Percentiles rank a stretch among this genome's conserved stretches.
Evolutionary conservation across 2,113 vertebrate genomes (phyloP).

Genomic region (Eidolon helvum): DNA sequence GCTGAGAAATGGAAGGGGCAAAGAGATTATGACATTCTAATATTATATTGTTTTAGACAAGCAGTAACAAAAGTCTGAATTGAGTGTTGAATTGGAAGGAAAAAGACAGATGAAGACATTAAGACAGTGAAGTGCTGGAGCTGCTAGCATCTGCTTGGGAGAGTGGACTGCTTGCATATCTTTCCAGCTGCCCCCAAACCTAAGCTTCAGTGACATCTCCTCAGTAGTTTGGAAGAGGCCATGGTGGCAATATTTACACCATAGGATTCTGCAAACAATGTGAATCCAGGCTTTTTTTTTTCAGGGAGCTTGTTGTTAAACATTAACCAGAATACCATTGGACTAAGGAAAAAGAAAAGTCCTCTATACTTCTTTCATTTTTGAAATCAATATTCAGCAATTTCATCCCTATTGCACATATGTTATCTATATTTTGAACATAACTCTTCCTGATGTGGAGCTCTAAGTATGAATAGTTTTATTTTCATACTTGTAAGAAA

Average conservation of each 20-base stretch:
- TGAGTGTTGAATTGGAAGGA: not conserved
- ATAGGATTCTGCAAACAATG: not conserved
- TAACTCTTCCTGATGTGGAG: not conserved
- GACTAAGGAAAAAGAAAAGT: not conserved
- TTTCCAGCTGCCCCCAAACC: not conserved
- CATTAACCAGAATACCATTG: not conserved
- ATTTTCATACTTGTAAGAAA: not conserved
- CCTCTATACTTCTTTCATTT: not conserved
- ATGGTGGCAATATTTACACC: not conserved
- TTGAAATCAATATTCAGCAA: not conserved
- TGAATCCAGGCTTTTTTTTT: not conserved
- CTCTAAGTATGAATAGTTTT: conserved; percentile 9
- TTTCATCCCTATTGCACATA: not conserved
- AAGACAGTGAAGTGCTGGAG: not conserved
- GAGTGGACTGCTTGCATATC: not conserved
- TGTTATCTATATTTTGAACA: not conserved
- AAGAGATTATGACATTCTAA: not conserved
- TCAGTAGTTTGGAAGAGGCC: not conserved
- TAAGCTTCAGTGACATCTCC: not conserved
- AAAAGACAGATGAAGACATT: not conserved
- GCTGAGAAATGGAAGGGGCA: not conserved
- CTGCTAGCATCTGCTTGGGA: not conserved
- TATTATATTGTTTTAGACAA: not conserved
- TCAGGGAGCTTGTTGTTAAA: not conserved
- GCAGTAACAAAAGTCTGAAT: not conserved